Evolutionary conservation across 2,888 invertebrate genomes (phyloP).

Genomic region (Erebia epiphron): DNA sequence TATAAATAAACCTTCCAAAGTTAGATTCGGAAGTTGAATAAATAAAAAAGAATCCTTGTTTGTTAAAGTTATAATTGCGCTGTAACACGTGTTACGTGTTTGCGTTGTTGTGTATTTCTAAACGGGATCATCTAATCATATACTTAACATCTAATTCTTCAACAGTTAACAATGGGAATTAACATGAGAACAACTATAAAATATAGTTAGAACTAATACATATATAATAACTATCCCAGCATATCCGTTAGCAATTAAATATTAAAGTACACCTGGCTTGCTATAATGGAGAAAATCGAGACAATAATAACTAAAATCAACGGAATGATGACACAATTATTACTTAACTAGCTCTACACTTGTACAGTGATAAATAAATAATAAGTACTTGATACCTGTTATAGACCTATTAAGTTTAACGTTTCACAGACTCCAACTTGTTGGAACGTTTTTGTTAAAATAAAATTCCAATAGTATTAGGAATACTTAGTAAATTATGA

Average conservation of each 20-base stretch:
- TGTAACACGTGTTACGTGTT: too few species aligned
- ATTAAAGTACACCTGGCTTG: slow-evolving; percentile 2
- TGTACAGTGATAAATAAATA: neutral
- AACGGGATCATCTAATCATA: neutral
- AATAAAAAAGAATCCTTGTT: too few species aligned
- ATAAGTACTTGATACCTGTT: too few species aligned
- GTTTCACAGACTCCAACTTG: too few species aligned
- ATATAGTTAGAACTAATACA: neutral
- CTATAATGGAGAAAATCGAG: neutral
- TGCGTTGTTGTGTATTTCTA: too few species aligned
- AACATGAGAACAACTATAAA: too few species aligned
- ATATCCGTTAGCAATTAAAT: neutral
- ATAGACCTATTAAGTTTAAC: too few species aligned
- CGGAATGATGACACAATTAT: neutral
- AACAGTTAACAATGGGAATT: neutral
- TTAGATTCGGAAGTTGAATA: too few species aligned
- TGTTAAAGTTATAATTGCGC: neutral
- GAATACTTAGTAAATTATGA: too few species aligned
- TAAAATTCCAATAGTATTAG: too few species aligned
- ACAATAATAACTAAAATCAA: neutral
- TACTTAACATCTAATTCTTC: too few species aligned
- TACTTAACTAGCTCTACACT: neutral
- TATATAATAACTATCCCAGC: neutral
- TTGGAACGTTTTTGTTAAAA: too few species aligned
- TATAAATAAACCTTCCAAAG: neutral